phyloP scores from a whole-genome alignment of 2,888 invertebrate genomes.

The Sabatieria punctata region DNA sequence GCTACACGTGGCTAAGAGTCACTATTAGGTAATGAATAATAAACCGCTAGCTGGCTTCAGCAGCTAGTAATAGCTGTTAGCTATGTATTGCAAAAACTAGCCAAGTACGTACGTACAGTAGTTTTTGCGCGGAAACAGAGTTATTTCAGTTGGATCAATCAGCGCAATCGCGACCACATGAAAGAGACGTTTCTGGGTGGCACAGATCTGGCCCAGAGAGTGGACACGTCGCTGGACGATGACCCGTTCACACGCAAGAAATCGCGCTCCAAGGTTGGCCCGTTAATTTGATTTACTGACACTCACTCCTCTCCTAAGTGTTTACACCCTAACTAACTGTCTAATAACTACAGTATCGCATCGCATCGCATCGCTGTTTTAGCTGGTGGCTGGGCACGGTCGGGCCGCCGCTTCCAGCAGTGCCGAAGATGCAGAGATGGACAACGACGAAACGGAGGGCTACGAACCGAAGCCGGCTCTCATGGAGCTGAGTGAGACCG shows the following conservation, averaged over 20 bases:
- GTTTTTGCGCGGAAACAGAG: neutral
- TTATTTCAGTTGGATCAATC: conserved; percentile 19
- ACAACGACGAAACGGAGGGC: neutral
- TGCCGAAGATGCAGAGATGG: neutral
- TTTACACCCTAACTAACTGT: neutral
- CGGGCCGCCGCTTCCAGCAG: too few species aligned
- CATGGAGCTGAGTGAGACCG: too few species aligned
- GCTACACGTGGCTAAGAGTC: too few species aligned
- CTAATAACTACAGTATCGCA: too few species aligned
- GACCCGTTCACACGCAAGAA: conserved; percentile 79
- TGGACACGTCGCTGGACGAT: conserved; percentile 55
- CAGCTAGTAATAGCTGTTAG: too few species aligned
- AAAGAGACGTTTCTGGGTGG: conserved; percentile 16
- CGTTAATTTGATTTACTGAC: conserved; percentile 18
- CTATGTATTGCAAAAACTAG: neutral
- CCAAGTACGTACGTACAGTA: neutral
- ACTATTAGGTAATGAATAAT: too few species aligned
- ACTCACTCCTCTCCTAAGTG: neutral
- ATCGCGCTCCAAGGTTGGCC: conserved; percentile 35
- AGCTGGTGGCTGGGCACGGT: too few species aligned
- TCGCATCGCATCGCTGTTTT: too few species aligned
- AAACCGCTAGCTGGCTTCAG: too few species aligned
- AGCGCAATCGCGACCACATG: conserved; percentile 45
- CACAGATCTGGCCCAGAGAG: conserved; percentile 61
- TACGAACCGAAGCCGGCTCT: neutral